phyloP scores from a whole-genome alignment of 2,888 invertebrate species.

The Agonopterix subpropinquella region DNA sequence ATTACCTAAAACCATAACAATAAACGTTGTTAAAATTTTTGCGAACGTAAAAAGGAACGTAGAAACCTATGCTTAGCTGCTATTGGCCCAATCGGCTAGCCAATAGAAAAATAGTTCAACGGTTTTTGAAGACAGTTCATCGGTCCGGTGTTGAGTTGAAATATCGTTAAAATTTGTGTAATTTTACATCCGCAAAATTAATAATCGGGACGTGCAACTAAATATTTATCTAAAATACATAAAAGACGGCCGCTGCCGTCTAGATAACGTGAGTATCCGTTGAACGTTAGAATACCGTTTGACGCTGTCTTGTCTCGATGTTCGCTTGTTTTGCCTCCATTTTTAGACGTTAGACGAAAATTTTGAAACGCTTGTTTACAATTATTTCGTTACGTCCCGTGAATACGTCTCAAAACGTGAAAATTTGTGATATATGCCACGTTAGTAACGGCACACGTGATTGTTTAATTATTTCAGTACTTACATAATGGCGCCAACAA shows the following conservation, averaged over 20 bases:
- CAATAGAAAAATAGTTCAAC: constrained; percentile 59
- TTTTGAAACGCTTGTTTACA: constrained; percentile 49
- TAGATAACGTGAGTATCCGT: constrained; percentile 46
- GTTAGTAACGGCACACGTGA: constrained; percentile 37
- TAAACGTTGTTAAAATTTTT: too few species aligned
- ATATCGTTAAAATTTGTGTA: constrained; percentile 43
- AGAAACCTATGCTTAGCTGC: constrained; percentile 15
- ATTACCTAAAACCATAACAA: too few species aligned
- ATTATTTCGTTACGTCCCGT: constrained; percentile 16
- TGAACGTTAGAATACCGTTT: constrained; percentile 32
- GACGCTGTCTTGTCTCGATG: constrained; percentile 40
- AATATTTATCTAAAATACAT: constrained; percentile 30
- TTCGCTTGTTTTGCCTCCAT: constrained; percentile 74
- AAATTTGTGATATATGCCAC: constrained; percentile 17
- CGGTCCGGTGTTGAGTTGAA: constrained; percentile 58
- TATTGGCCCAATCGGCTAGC: constrained; percentile 35
- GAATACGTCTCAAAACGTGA: constrained; percentile 8
- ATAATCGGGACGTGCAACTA: constrained; percentile 33
- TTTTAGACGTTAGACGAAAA: constrained; percentile 54
- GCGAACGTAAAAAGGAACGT: constrained; percentile 28
- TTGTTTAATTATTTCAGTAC: constrained; percentile 41
- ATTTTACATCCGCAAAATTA: constrained; percentile 30
- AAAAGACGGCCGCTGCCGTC: constrained; percentile 54
- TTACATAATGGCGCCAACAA: constrained; percentile 78
- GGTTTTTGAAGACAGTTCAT: constrained; percentile 58